These are phyloP conservation scores for Elanus axillaris DNA, from an alignment of 2,113 vertebrate genomes.

Conservation along the genomic window DNA sequence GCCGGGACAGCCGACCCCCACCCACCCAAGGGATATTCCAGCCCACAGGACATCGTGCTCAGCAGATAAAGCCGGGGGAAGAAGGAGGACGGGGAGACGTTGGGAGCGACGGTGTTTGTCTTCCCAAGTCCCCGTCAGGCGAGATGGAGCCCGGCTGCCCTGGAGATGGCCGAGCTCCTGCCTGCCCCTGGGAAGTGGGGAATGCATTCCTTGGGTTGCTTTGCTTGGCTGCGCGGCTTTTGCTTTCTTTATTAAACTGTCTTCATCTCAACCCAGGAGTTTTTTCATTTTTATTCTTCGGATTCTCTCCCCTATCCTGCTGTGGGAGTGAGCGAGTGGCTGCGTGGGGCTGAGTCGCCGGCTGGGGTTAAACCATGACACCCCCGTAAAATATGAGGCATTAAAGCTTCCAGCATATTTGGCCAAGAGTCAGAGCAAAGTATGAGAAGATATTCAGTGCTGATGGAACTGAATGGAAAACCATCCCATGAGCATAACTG, in stretches of 20 bases:
- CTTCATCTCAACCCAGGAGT: neutral
- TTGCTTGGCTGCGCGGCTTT: fast-evolving
- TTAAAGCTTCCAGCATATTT: neutral
- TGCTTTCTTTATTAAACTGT: neutral
- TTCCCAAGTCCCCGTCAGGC: fast-evolving
- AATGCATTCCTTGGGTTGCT: neutral
- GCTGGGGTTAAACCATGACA: neutral
- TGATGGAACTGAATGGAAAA: neutral
- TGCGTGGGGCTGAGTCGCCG: neutral
- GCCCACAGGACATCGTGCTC: fast-evolving
- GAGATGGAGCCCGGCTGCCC: neutral
- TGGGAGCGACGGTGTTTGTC: neutral
- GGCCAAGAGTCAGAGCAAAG: neutral
- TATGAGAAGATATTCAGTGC: neutral
- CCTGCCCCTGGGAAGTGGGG: fast-evolving
- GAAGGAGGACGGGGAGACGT: neutral
- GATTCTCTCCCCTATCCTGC: neutral
- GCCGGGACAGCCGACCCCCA: neutral
- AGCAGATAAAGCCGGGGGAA: neutral
- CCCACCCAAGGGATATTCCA: neutral
- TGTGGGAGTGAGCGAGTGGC: neutral
- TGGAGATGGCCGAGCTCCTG: neutral
- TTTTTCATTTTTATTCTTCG: neutral
- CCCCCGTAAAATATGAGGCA: neutral
- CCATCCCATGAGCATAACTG: neutral